These are phyloP conservation scores for Eretmochelys imbricata DNA, from an alignment of 2,113 vertebrate species.

Conservation along the genomic window DNA sequence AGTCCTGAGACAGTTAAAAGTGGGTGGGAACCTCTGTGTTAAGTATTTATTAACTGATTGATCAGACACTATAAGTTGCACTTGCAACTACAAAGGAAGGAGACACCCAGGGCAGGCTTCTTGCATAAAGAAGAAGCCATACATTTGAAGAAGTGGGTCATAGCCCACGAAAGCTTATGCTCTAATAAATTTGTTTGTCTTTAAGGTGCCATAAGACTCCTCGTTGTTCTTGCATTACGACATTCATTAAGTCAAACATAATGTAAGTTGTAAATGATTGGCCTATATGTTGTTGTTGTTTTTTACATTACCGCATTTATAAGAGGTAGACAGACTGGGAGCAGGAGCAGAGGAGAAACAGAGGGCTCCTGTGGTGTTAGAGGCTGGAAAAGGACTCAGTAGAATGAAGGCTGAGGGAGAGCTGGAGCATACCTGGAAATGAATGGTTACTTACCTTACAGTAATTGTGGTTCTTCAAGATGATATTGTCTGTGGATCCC, in stretches of 20 bases:
- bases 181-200: no score
- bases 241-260: neutral
- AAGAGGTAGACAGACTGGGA: neutral
- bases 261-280: neutral
- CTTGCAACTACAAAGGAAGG: neutral
- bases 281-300: neutral
- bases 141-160: no score
- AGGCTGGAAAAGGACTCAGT: neutral
- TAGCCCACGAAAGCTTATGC: no score
- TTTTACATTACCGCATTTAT: neutral
- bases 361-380: neutral
- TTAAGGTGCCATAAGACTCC: no score
- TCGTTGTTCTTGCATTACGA: neutral
- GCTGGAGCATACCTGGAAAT: neutral
- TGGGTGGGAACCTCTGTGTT: neutral
- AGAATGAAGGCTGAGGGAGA: neutral
- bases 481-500: neutral
- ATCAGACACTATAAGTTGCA: neutral
- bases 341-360: neutral
- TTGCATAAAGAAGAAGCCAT: neutral
- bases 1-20: neutral
- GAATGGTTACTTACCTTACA: neutral
- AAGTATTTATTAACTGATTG: neutral
- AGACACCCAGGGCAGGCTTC: neutral
- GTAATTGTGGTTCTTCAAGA: neutral